phyloP scores from a whole-genome alignment of 2,113 vertebrate genomes.

The Alces alces region DNA sequence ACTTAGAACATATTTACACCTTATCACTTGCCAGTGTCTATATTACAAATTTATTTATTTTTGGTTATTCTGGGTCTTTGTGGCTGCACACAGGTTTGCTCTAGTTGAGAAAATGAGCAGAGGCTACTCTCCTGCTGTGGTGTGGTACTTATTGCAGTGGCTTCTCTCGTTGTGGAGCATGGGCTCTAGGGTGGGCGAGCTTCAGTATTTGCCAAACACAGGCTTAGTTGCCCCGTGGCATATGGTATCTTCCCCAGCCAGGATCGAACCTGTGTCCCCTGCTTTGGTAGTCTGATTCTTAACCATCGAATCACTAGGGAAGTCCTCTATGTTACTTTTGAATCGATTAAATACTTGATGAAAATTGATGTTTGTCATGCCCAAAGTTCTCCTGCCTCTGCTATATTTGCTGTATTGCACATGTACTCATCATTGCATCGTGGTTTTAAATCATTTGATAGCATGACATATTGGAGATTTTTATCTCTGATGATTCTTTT shows the following conservation, averaged over 20 bases:
- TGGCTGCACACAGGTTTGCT: neutral
- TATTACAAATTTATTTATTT: neutral
- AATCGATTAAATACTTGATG: neutral
- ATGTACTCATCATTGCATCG: neutral
- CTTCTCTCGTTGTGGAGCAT: neutral
- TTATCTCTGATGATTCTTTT: neutral
- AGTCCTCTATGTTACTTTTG: neutral
- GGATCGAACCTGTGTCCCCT: neutral
- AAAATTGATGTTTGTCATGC: neutral
- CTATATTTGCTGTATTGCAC: neutral
- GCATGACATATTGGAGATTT: neutral
- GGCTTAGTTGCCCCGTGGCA: neutral
- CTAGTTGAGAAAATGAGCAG: neutral
- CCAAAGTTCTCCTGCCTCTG: neutral
- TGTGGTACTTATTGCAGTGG: neutral
- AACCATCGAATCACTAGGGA: neutral
- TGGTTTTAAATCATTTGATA: neutral
- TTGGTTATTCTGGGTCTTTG: neutral
- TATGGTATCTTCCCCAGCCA: neutral
- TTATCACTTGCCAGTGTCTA: neutral
- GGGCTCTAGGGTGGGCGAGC: neutral
- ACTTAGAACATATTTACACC: neutral
- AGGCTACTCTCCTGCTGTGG: neutral
- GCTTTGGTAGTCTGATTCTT: neutral
- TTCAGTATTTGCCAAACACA: neutral